Conservation (phyloP, 2,113 vertebrate genomes). For the Marcusenius ussheri region DNA sequence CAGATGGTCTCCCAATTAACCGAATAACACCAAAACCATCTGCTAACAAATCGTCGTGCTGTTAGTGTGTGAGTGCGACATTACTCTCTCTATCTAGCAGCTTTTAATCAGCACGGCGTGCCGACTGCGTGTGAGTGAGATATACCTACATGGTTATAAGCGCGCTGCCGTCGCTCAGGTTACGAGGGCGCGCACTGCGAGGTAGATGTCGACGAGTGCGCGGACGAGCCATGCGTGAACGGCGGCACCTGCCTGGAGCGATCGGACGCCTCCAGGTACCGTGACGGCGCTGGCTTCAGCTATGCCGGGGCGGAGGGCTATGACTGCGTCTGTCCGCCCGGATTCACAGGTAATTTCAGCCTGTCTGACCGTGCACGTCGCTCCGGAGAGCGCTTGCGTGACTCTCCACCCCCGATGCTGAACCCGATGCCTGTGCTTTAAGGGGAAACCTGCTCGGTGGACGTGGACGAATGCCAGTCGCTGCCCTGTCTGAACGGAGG, state of each 20-base stretch:
- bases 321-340: slow-evolving; percentile 72
- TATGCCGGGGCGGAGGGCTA: slow-evolving; percentile 70
- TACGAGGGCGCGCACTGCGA: slow-evolving; percentile 76
- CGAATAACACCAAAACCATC: background rate
- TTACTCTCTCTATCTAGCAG: background rate
- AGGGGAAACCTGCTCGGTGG: slow-evolving; percentile 75
- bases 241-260: slow-evolving; percentile 72
- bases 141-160: background rate
- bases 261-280: slow-evolving; percentile 64
- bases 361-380: background rate
- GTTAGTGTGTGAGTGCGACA: background rate
- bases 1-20: slow-evolving; percentile 8
- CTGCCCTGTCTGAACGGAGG: slow-evolving; percentile 73
- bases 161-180: slow-evolving; percentile 52
- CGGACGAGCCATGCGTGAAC: slow-evolving; percentile 66
- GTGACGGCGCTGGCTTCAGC: slow-evolving; percentile 63
- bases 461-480: slow-evolving; percentile 79
- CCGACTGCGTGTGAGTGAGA: background rate
- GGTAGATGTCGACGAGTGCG: slow-evolving; percentile 78
- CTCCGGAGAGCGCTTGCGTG: background rate
- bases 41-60: background rate
- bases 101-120: background rate
- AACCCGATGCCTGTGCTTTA: background rate
- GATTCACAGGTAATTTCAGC: slow-evolving; percentile 71
- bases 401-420: background rate